A percentile compares a stretch with the other conserved stretches of the same genome.
Evolutionary conservation across 2,888 invertebrate genomes (phyloP).

Genomic region (Ormyrus labotus): DNA sequence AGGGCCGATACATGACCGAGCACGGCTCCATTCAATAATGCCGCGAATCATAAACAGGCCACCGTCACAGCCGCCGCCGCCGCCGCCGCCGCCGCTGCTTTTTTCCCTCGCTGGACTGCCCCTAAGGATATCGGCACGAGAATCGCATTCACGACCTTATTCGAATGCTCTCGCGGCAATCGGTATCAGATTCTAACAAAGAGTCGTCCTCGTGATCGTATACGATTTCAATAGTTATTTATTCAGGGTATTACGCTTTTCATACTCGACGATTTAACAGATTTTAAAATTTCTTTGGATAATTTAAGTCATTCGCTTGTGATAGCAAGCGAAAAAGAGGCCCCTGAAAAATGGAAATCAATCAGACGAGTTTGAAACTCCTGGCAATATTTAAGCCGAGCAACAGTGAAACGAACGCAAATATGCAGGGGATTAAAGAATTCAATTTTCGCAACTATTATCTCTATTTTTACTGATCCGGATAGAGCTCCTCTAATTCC

Average conservation of each 20-base stretch:
- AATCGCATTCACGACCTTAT: slow-evolving; percentile 18
- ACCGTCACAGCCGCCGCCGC: neutral
- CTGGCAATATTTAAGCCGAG: slow-evolving; percentile 28
- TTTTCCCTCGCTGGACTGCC: neutral
- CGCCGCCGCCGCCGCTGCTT: neutral
- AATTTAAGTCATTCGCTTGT: no score
- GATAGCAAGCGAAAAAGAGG: neutral
- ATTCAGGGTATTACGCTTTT: no score
- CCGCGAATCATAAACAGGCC: slow-evolving; percentile 40
- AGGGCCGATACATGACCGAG: slow-evolving; percentile 17
- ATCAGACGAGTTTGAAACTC: slow-evolving; percentile 16
- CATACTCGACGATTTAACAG: no score
- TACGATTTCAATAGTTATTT: no score
- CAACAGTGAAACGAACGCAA: slow-evolving; percentile 30
- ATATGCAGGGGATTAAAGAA: slow-evolving; percentile 54
- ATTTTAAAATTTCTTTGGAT: no score
- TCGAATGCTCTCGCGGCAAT: neutral
- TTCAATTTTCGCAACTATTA: slow-evolving; percentile 56
- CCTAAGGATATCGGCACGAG: slow-evolving; percentile 2
- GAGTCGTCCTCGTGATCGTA: no score
- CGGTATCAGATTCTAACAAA: no score
- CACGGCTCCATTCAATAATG: slow-evolving; percentile 30
- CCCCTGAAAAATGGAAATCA: slow-evolving; percentile 29
- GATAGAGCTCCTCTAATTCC: slow-evolving; percentile 39
- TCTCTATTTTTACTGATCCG: slow-evolving; percentile 52